Evolutionary conservation across 1,140 invertebrate genomes (phyloP).

Genomic region (Anadara kagoshimensis): DNA sequence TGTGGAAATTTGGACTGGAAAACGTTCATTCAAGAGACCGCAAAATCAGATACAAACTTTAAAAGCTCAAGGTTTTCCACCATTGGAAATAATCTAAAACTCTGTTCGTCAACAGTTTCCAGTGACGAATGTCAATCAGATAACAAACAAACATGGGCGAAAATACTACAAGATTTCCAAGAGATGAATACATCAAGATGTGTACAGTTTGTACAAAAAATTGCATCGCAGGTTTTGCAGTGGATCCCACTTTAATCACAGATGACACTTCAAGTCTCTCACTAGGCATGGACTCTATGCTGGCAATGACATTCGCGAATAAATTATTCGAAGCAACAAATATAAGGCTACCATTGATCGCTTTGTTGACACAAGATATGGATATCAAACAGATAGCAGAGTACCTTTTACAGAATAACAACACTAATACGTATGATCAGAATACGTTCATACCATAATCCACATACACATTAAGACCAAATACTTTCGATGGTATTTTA

Average conservation of each 20-base stretch:
- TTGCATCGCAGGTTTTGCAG: slow-evolving; percentile 8
- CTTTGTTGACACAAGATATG: slow-evolving; percentile 4
- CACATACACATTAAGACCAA: too few species aligned
- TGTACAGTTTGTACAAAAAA: background rate
- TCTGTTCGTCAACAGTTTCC: background rate
- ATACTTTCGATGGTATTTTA: too few species aligned
- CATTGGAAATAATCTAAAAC: slow-evolving; percentile 5
- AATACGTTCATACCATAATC: too few species aligned
- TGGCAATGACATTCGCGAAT: slow-evolving; percentile 23
- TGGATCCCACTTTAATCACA: slow-evolving; percentile 6
- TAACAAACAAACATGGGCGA: background rate
- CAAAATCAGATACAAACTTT: too few species aligned
- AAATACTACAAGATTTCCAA: slow-evolving; percentile 12
- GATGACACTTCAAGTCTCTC: background rate
- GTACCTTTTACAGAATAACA: too few species aligned
- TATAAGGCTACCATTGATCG: slow-evolving; percentile 3
- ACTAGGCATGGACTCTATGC: slow-evolving; percentile 18
- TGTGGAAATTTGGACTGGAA: slow-evolving; percentile 15
- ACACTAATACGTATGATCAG: too few species aligned
- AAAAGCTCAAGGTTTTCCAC: background rate
- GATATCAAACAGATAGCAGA: slow-evolving; percentile 4
- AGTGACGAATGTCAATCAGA: background rate
- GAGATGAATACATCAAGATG: slow-evolving; percentile 9
- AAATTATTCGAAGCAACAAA: slow-evolving; percentile 3
- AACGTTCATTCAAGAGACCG: background rate